These are phyloP conservation scores for Trochalopteron elliotii DNA, from an alignment of 2,113 vertebrate genomes.

Conservation along the genomic window DNA sequence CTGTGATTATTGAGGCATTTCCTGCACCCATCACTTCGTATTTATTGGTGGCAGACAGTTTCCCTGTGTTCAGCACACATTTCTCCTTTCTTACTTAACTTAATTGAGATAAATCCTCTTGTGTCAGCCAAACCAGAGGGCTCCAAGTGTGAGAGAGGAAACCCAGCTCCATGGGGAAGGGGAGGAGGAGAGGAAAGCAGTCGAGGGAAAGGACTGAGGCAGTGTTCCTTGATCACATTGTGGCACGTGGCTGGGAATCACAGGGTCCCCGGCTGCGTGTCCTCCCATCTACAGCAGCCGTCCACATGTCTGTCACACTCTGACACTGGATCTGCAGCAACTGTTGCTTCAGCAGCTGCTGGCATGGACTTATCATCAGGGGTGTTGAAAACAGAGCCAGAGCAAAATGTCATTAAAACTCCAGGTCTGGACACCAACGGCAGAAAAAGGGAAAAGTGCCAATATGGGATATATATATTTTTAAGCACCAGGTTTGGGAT, in stretches of 20 bases:
- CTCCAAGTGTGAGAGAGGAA: neutral
- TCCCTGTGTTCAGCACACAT: neutral
- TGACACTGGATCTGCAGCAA: constrained; percentile 66
- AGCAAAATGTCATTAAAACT: constrained; percentile 8
- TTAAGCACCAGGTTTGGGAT: neutral
- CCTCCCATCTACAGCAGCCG: neutral
- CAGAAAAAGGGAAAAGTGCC: neutral
- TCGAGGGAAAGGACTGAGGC: neutral
- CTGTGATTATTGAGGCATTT: neutral
- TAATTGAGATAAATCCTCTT: neutral
- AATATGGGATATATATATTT: neutral
- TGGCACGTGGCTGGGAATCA: constrained; percentile 1
- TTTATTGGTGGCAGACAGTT: neutral
- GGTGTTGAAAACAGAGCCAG: neutral
- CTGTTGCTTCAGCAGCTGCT: constrained; percentile 54
- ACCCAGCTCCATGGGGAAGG: neutral
- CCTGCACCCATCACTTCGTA: accelerated
- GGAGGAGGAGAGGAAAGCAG: neutral
- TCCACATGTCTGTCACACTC: constrained; percentile 65
- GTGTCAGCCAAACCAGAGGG: neutral
- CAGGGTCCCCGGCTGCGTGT: neutral
- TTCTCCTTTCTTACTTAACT: neutral
- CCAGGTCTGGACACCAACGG: neutral
- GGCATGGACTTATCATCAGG: constrained; percentile 2
- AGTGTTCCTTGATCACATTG: constrained; percentile 15